Conservation (phyloP, 2,888 invertebrate species). For the Dyspetes luteomarginatus region DNA sequence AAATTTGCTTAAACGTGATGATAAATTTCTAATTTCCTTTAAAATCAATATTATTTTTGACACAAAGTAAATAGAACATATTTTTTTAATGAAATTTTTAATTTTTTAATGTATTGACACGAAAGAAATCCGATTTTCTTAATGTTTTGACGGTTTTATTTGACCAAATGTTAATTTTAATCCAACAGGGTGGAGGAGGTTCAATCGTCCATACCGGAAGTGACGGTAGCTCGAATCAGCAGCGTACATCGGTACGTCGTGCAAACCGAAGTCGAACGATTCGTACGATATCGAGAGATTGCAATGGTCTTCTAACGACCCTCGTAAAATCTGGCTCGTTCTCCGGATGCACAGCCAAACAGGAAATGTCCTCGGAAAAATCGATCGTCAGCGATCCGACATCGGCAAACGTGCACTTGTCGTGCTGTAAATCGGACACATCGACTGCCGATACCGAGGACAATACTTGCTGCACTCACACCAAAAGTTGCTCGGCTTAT, state of each 20-base stretch:
- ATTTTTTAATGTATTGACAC: no score
- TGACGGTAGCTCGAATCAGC: constrained; percentile 82
- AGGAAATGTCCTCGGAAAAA: constrained; percentile 81
- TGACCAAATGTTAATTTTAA: not conserved
- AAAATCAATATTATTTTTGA: not conserved
- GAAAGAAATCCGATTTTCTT: not conserved
- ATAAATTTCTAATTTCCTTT: no score
- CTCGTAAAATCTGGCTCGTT: constrained; percentile 91
- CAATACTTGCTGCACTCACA: constrained; percentile 71
- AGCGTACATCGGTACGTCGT: constrained; percentile 66
- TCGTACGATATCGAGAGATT: constrained; percentile 73
- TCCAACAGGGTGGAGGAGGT: constrained; percentile 50
- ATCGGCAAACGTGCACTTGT: constrained; percentile 83
- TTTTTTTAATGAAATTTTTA: not conserved
- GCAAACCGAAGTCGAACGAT: constrained; percentile 67
- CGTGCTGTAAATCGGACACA: constrained; percentile 81
- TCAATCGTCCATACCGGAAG: constrained; percentile 72
- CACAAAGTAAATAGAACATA: not conserved
- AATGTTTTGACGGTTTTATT: not conserved
- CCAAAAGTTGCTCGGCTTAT: constrained; percentile 70
- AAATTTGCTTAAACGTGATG: no score
- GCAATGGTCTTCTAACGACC: constrained; percentile 80
- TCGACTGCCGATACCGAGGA: constrained; percentile 81
- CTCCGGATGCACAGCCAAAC: constrained; percentile 87
- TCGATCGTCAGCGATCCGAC: constrained; percentile 88